phyloP scores from a whole-genome alignment of 2,888 invertebrate genomes.

The Drosophila tanythrix region DNA sequence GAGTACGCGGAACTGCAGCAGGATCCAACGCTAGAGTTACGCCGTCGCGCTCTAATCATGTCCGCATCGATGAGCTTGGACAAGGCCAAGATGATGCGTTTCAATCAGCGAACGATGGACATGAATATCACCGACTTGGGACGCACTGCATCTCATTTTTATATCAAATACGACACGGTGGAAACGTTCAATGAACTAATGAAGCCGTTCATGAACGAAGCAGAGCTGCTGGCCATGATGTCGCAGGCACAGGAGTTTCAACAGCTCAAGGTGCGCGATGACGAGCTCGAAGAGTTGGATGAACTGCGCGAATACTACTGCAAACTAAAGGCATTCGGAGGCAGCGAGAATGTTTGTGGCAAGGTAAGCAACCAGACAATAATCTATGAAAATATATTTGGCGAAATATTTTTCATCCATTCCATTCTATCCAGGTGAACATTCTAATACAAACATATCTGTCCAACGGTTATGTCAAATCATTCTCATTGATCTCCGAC shows the following conservation, averaged over 20 bases:
- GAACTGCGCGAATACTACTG: slow-evolving; percentile 90
- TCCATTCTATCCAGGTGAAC: slow-evolving; percentile 86
- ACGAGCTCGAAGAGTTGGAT: slow-evolving; percentile 96
- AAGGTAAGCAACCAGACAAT: slow-evolving; percentile 87
- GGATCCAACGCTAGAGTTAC: slow-evolving; percentile 92
- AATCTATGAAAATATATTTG: not conserved
- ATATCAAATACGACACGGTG: slow-evolving; percentile 98
- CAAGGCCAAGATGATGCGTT: slow-evolving; percentile 97
- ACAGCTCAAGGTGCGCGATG: slow-evolving; percentile 97
- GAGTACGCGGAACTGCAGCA: slow-evolving; percentile 88
- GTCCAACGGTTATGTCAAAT: slow-evolving; percentile 91
- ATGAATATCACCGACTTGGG: slow-evolving; percentile 94
- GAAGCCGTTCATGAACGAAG: slow-evolving; percentile 92
- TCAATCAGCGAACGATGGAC: slow-evolving; percentile 93
- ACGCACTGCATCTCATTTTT: slow-evolving; percentile 98
- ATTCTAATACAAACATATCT: slow-evolving; percentile 96
- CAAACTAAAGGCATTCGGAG: slow-evolving; percentile 91
- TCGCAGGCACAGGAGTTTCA: slow-evolving; percentile 97
- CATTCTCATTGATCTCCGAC: slow-evolving; percentile 84
- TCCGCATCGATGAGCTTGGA: slow-evolving; percentile 94
- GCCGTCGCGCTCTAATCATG: slow-evolving; percentile 91
- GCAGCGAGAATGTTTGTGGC: slow-evolving; percentile 95
- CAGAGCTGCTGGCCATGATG: slow-evolving; percentile 95
- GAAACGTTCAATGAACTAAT: slow-evolving; percentile 95
- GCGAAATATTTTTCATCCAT: not conserved